Conservation (phyloP, 2,113 vertebrate genomes). For the Nerophis ophidion region DNA sequence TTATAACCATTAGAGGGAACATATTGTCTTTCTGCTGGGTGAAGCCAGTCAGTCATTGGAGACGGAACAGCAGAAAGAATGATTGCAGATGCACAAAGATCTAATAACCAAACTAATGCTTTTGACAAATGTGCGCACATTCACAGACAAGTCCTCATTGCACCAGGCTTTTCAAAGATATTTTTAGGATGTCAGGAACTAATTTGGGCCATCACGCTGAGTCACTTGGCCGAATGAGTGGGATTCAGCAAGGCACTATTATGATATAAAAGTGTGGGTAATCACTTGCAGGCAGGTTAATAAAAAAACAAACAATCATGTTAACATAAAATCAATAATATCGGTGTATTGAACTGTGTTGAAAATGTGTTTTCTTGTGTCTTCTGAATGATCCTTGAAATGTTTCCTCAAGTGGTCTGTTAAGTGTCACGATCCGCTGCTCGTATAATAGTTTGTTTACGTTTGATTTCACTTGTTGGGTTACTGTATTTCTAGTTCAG, state of each 20-base stretch:
- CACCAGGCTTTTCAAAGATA: conserved; percentile 30
- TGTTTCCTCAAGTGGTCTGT: too few relatives aligned
- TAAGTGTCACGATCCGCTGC: too few relatives aligned
- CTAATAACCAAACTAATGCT: background rate
- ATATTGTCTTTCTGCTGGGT: background rate
- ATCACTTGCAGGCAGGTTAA: background rate
- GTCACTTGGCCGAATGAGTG: conserved; percentile 37
- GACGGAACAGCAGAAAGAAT: background rate
- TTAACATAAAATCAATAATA: background rate
- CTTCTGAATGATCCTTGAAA: too few relatives aligned
- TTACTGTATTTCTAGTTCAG: too few relatives aligned
- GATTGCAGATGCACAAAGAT: background rate
- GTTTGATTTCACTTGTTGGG: too few relatives aligned
- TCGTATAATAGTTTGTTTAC: too few relatives aligned
- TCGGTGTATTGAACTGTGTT: too few relatives aligned
- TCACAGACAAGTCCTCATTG: conserved; percentile 11
- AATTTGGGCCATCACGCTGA: conserved; percentile 32
- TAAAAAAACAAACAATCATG: background rate
- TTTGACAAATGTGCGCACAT: conserved; percentile 19
- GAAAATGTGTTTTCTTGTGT: too few relatives aligned
- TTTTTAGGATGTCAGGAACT: conserved; percentile 42
- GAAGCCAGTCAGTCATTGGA: background rate
- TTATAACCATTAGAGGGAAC: background rate
- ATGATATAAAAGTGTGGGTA: conserved; percentile 53
- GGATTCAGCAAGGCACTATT: conserved; percentile 18